Evolutionary conservation across 1,140 invertebrate genomes (phyloP), one percentile per base, ranked within the genome.

Genomic region (Pseudomyrmex flavicornis): DNA sequence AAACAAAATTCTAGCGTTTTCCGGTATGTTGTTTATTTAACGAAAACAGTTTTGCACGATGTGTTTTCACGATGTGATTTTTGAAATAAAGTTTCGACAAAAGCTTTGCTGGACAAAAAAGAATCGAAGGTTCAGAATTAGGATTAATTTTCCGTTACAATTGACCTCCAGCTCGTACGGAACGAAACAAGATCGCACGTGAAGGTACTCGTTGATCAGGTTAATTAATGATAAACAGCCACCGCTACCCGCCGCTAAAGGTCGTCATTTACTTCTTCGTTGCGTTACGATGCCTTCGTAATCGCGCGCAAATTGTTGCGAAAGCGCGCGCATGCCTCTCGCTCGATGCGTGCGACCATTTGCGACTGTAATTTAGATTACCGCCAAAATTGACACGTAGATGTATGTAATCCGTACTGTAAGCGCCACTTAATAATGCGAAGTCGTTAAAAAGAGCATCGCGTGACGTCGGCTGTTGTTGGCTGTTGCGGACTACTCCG

Each of bases 271-370:
- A 35, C 9, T 59, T 61, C 22, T 77, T 58, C 7, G 15, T 17
- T 17, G 17, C 22, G 4, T 54, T 46, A 56, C 0, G 17, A 46
- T 69, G 66, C 1, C 17, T 35, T 35, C 15, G 1, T 48, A 59
- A 50, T 70, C n/a, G 15, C 12, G 26, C 20, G 15, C 17, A 77
- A 77, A 69, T 69, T 69, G 20, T 69, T 69, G 20, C 52, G 69
- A 48, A 8, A 65, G 17, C n/a, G 17, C 17, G 7, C 17, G 52
- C 15, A 17, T 1, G 35, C 4, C 35, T 26, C 26, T 26, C 3
- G 17, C 17, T 7, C 35, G 0, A 35, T 7, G 35, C 35, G 65
- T 12, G n/a, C 15, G 56, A 69, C 63, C 54, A 46, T 46, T 54
- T 66, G 35, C 1, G 63, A 4, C 22, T 70, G 35, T 12, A 59